Evolutionary conservation across 2,113 vertebrate species (phyloP).

Genomic region (Clupea harengus): DNA sequence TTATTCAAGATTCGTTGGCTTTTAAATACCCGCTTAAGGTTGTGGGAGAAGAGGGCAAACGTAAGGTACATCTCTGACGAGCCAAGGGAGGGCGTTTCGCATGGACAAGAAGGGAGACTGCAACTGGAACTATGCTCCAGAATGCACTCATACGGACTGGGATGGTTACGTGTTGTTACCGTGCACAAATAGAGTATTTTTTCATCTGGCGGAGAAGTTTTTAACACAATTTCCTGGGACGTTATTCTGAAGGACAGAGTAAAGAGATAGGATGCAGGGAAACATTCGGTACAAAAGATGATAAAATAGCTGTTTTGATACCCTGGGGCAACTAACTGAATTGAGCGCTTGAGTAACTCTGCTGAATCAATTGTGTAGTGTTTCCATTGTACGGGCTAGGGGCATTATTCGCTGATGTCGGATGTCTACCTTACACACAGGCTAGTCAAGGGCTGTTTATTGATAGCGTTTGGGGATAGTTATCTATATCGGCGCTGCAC

Average conservation of each 20-base stretch:
- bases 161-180: not conserved
- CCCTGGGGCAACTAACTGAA: constrained; percentile 20
- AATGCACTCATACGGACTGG: not conserved
- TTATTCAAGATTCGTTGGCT: constrained; percentile 8
- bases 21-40: constrained; percentile 18
- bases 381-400: constrained; percentile 37
- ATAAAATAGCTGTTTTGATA: constrained; percentile 15
- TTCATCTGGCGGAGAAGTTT: not conserved
- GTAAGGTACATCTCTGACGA: constrained; percentile 45
- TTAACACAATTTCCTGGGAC: not conserved
- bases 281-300: not conserved
- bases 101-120: constrained; percentile 72
- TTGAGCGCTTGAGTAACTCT: constrained; percentile 31
- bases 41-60: constrained; percentile 58
- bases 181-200: not conserved
- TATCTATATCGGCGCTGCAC: not conserved
- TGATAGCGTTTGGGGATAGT: not conserved
- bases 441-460: not conserved
- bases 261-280: constrained; percentile 27
- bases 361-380: constrained; percentile 32
- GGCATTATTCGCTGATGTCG: not conserved
- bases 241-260: constrained; percentile 34
- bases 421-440: not conserved
- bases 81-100: constrained; percentile 77
- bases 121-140: constrained; percentile 63